Percentiles rank a stretch among this genome's conserved stretches.
phyloP scores from a whole-genome alignment of 1,140 invertebrate species.

The Physella acuta region DNA sequence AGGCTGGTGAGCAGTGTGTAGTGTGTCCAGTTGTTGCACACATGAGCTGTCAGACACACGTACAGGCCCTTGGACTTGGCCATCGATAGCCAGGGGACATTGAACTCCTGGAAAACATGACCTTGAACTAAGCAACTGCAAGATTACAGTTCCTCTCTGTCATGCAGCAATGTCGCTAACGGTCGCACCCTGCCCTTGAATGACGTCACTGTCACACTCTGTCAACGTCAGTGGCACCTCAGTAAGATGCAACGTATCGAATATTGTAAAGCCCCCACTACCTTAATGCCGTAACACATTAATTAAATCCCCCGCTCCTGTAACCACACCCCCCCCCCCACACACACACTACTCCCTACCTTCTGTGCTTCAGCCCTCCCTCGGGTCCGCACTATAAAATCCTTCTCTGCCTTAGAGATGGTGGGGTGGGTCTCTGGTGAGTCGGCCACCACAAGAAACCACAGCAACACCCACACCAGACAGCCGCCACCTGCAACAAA shows the following conservation, averaged over 20 bases:
- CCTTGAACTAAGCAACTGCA: background rate
- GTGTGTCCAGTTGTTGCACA: slow-evolving; percentile 88
- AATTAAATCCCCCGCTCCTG: background rate
- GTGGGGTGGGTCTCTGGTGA: slow-evolving; percentile 33
- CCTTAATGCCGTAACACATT: background rate
- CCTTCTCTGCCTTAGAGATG: slow-evolving; percentile 34
- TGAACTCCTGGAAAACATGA: slow-evolving; percentile 32
- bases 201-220: background rate
- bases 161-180: background rate
- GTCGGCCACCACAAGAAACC: slow-evolving; percentile 34
- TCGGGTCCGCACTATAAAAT: slow-evolving; percentile 31
- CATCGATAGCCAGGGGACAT: slow-evolving; percentile 90
- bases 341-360: background rate
- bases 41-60: slow-evolving; percentile 82
- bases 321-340: background rate
- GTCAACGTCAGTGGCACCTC: too few species aligned
- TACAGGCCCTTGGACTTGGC: slow-evolving; percentile 81
- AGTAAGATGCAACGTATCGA: too few species aligned
- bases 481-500: slow-evolving; percentile 16
- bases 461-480: slow-evolving; percentile 33
- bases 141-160: background rate
- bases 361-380: background rate
- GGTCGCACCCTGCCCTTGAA: background rate
- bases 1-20: slow-evolving; percentile 91
- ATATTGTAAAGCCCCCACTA: background rate